Evolutionary conservation across 1,140 invertebrate genomes (phyloP).

Genomic region (Ceratitis capitata): DNA sequence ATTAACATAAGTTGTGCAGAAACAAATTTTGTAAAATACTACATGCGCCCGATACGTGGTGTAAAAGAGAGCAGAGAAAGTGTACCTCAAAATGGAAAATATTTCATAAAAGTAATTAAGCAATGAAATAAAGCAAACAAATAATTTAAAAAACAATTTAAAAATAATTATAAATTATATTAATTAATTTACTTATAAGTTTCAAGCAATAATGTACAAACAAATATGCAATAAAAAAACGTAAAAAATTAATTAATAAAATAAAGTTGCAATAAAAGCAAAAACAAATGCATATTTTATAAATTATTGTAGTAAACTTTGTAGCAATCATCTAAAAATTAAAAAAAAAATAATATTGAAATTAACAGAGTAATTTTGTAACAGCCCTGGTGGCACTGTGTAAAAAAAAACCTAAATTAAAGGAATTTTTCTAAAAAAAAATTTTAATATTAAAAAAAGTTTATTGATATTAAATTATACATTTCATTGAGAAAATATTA

Average conservation of each 20-base stretch:
- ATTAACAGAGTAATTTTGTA: neutral
- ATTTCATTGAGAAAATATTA: too few species aligned
- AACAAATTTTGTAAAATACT: constrained; percentile 9
- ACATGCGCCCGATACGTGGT: neutral
- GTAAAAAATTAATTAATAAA: neutral
- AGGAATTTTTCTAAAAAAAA: neutral
- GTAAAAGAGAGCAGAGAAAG: constrained; percentile 12
- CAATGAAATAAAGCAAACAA: neutral
- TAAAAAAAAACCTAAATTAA: neutral
- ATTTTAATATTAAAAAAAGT: too few species aligned
- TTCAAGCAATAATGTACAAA: constrained; percentile 20
- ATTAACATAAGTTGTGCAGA: constrained; percentile 7
- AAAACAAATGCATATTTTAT: neutral
- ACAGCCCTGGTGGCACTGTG: neutral
- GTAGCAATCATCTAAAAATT: neutral
- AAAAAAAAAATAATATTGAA: neutral
- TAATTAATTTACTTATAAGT: neutral
- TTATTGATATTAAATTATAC: too few species aligned
- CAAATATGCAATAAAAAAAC: constrained; percentile 20
- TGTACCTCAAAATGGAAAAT: constrained; percentile 35
- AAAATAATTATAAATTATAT: too few species aligned
- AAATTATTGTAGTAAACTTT: neutral
- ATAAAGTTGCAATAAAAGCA: neutral
- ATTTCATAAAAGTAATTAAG: constrained; percentile 21
- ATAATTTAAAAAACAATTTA: constrained; percentile 1